Evolutionary conservation across 2,113 vertebrate species (phyloP), one percentile per base, ranked within the genome.

Genomic region (Zosterops lateralis): DNA sequence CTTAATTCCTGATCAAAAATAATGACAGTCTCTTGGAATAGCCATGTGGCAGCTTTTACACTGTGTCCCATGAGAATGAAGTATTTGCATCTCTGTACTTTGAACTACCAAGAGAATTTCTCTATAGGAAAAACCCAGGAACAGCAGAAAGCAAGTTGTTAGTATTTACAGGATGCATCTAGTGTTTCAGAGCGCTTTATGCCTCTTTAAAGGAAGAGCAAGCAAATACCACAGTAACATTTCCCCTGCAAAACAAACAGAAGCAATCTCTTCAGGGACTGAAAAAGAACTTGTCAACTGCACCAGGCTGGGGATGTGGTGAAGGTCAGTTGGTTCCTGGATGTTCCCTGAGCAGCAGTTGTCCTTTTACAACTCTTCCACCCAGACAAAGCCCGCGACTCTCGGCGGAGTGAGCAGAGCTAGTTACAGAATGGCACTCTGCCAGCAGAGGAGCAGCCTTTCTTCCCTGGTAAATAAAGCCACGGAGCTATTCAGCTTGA

Each of bases 191-290:
- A 67, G 29, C n/a, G 34, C 65, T 95, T 93, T 83, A 67, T 80
- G 38, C 79, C 48, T 91, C 2, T 86, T 95, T 66, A 93, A 90
- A 86, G 31, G 76, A 80, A 92, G 72, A 87, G 48, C 71, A 75
- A 86, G 78, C 65, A 97, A 97, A 95, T 96, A 95, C 87, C 94
- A 95, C 92, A 86, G 83, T 97, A 96, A 86, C 94, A 96, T 97
- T 97, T 97, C 93, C 72, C 32, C 36, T 90, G 65, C 92, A 95
- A 94, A 94, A 73, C 86, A 96, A 93, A 92, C 68, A 89, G 78
- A 89, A 92, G 53, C n/a, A 42, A 3, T 80, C 54, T 96, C 93
- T 91, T 95, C 44, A 74, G 79, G 79, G 92, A 91, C 77, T 48
- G 36, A 29, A 50, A 92, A 94, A 86, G 87, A 90, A 84, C 87